Percentiles rank a stretch among this genome's conserved stretches.
Evolutionary conservation across 2,113 vertebrate genomes (phyloP).

Genomic region (Manacus vitellinus): DNA sequence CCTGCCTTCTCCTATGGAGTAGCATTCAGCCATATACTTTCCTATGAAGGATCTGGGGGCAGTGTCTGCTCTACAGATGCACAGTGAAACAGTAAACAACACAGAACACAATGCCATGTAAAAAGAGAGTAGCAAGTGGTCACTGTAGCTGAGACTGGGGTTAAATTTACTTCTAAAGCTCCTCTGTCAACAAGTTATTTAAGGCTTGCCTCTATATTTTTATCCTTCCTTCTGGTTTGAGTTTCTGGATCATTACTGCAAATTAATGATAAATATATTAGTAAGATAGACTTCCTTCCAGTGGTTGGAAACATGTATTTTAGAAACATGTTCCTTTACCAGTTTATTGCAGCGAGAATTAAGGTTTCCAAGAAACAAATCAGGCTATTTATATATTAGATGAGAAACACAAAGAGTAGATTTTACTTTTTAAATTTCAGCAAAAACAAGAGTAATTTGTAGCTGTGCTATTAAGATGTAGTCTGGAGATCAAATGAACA

Average conservation of each 20-base stretch:
- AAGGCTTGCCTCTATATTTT: slow-evolving; percentile 42
- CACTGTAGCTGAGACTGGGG: not conserved
- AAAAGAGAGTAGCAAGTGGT: not conserved
- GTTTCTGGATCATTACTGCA: slow-evolving; percentile 56
- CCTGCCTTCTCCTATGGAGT: accelerated
- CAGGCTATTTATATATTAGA: slow-evolving; percentile 30
- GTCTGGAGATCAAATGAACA: slow-evolving; percentile 22
- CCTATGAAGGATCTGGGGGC: not conserved
- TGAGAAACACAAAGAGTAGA: slow-evolving; percentile 4
- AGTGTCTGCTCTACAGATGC: not conserved
- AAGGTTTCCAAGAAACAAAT: slow-evolving; percentile 51
- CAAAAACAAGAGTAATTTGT: not conserved
- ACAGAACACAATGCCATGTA: not conserved
- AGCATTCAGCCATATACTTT: not conserved
- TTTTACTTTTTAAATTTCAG: slow-evolving; percentile 9
- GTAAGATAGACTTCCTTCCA: slow-evolving; percentile 52
- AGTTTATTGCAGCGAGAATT: slow-evolving; percentile 34
- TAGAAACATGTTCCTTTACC: slow-evolving; percentile 43
- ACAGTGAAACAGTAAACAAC: not conserved
- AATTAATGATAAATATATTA: slow-evolving; percentile 50
- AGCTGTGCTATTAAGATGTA: not conserved
- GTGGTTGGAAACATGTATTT: slow-evolving; percentile 36
- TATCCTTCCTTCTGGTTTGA: slow-evolving; percentile 44
- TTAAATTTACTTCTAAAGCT: slow-evolving; percentile 23
- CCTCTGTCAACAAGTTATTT: slow-evolving; percentile 59